Evolutionary conservation across 2,888 invertebrate species (phyloP), one percentile per base, ranked within the genome.

Genomic region (Furcula furcula): DNA sequence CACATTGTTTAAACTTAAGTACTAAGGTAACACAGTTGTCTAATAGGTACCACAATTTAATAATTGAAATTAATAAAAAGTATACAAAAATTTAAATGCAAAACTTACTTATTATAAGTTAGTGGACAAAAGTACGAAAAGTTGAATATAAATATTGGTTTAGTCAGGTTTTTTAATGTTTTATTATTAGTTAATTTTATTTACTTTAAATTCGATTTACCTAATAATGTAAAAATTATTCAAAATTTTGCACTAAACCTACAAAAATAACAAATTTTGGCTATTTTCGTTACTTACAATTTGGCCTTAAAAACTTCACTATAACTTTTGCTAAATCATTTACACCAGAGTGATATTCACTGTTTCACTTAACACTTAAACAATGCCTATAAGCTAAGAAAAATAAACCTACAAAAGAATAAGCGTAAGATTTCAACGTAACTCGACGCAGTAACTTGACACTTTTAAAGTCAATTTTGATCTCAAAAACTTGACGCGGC

Each of bases 391-490:
- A 11, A 13, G 7, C 2, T 10, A 36, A 32, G 11, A 22, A 15
- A 25, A 23, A 15, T 20, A 41, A 44, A 47, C 38, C 51, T 34
- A 41, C 26, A 40, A 35, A 31, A 33, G 47, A 55, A 56, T 68
- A 76, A 76, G 75, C 76, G 72, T 74, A 61, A 54, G 42, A 49
- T 56, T 56, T 56, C 33, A 44, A 54, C 44, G 75, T 56, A 73
- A 76, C 61, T 52, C 42, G 63, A 78, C 53, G 68, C 57, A 36
- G 71, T 56, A 71, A 76, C 59, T 57, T 40, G 54, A 76, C 56
- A 74, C 72, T 57, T 57, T 46, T 48, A 40, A 56, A 50, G 55
- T 55, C 45, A 46, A 55, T 51, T 52, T 60, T 47, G 43, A 53
- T 56, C 46, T 50, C 39, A 46, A 55, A 57, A 50, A 46, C 39